These are phyloP conservation scores for Crocuta crocuta DNA, from an alignment of 2,113 vertebrate genomes.

Conservation along the genomic window DNA sequence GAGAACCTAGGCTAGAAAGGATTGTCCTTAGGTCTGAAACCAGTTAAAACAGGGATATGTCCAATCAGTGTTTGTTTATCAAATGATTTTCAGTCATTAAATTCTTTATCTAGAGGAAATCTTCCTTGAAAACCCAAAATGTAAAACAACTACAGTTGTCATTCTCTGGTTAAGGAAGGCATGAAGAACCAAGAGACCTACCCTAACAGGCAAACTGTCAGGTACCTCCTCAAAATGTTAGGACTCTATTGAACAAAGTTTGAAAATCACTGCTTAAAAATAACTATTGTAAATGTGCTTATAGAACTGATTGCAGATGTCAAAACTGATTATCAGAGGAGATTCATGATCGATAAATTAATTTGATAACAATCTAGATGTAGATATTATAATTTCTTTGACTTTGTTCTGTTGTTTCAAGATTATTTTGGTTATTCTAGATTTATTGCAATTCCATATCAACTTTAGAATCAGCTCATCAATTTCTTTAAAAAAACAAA, in stretches of 20 bases:
- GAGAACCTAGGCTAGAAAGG: neutral
- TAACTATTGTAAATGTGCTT: neutral
- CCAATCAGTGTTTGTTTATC: neutral
- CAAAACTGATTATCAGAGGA: neutral
- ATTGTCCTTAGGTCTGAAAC: neutral
- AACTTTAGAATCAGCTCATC: constrained; percentile 16
- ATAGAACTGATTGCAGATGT: neutral
- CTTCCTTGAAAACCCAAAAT: constrained; percentile 6
- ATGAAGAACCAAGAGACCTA: neutral
- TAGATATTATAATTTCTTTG: constrained; percentile 20
- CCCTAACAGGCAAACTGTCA: neutral
- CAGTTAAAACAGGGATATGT: neutral
- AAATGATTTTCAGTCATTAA: constrained; percentile 18
- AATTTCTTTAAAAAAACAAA: neutral
- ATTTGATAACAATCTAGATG: neutral
- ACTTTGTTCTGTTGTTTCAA: neutral
- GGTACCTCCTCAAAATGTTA: neutral
- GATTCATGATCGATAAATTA: neutral
- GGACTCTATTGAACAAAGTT: neutral
- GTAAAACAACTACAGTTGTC: neutral
- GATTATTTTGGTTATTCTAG: neutral
- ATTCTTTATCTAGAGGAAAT: neutral
- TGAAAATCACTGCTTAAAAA: neutral
- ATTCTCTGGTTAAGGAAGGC: neutral
- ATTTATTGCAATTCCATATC: neutral